A percentile compares a stretch with the other conserved stretches of the same genome.
Conservation (phyloP, 2,888 invertebrate species). For the Cephus spinipes region DNA sequence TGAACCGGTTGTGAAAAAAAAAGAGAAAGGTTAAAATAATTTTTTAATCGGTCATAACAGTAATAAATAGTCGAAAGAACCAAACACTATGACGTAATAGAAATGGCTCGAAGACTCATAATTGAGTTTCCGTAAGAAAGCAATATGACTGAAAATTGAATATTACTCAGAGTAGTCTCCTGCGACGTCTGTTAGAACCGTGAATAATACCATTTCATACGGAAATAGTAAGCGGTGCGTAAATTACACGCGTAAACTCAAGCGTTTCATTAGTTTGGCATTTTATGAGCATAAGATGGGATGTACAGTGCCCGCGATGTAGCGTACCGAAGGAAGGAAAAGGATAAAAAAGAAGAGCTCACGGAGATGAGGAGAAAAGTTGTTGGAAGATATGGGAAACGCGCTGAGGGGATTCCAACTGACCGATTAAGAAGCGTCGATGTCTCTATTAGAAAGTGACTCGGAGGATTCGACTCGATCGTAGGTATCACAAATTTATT, state of each 20-base stretch:
- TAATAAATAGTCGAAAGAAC: neutral
- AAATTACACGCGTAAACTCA: constrained; percentile 20
- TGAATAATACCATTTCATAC: neutral
- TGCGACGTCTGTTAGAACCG: neutral
- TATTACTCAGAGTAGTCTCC: neutral
- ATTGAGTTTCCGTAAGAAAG: neutral
- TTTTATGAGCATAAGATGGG: constrained; percentile 16
- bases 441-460: constrained; percentile 22
- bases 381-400: neutral
- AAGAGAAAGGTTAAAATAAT: too few relatives aligned
- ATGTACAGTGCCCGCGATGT: neutral
- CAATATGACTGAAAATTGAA: constrained; percentile 1
- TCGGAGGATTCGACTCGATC: constrained; percentile 10
- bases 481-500: constrained; percentile 19
- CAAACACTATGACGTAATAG: neutral
- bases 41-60: too few relatives aligned
- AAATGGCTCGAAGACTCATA: neutral
- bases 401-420: neutral
- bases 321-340: neutral
- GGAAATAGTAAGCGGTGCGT: constrained; percentile 1
- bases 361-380: neutral
- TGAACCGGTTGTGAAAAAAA: too few relatives aligned
- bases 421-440: constrained; percentile 4
- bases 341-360: constrained; percentile 5
- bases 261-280: constrained; percentile 11